Base-by-base conservation (phyloP, 1,140 invertebrate genomes). In the Chlorops oryzae region DNA sequence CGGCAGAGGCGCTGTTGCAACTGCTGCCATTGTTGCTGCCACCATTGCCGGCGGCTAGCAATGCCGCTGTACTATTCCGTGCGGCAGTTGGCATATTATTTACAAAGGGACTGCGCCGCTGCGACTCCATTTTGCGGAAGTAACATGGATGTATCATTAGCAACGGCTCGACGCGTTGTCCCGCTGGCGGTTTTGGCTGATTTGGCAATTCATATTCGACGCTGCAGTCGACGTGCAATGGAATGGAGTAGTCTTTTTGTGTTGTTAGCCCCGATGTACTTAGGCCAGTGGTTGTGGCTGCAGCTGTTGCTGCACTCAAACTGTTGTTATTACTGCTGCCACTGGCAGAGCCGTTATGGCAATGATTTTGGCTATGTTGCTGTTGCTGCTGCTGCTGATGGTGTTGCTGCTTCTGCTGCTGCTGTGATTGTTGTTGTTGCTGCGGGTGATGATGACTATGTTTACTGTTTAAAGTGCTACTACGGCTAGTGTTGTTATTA, bases 91-190 rank as follows among this genome's bases (percentile, higher is more conserved):
- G 81, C 50, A 85, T 75, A 66, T 85, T 85, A 70, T 84, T 84
- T 20, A 84, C 81, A 70, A 88, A 88, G 15, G 84, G 84, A 64
- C 83, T 84, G 43, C 85, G 78, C 52, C 84, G 75, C 63, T 86
- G 82, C 54, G 81, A 83, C 63, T 87, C 85, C 66, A 86, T 85
- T 71, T 86, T 82, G 50, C 85, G 76, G 74, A 88, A 88, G 70
- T 87, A 87, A 59, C 85, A 88, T n/a, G 87, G 86, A 75, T 88
- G 86, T 65, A 88, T 88, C 84, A 88, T 88, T 43, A 88, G 78
- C 57, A 88, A 75, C 20, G 86, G 86, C 64, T 87, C 86, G 56
- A 81, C 80, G 48, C 82, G 77, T 52, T 82, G 83, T 23, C 85
- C 85, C 56, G 82, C 82, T 52, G 87, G 86, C 50, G 86, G 86